Conservation (phyloP, 2,113 vertebrate genomes). For the Clarias macrocephalus region DNA sequence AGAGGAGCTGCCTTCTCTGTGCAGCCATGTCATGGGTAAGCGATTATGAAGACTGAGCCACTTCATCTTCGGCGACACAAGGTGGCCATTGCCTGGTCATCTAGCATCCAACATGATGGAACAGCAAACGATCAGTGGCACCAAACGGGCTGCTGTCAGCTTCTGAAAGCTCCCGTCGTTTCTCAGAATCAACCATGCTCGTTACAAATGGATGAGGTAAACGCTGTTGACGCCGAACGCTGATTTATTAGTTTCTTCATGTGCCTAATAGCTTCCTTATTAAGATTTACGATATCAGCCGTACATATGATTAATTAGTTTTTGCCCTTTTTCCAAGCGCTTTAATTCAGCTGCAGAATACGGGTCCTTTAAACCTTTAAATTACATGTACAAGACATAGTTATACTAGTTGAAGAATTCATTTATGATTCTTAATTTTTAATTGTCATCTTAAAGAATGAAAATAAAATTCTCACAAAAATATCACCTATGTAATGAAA, state of each 20-base stretch:
- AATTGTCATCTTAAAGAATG: neutral
- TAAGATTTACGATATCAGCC: conserved; percentile 55
- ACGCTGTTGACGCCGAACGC: conserved; percentile 44
- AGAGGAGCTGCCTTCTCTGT: conserved; percentile 40
- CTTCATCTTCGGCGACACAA: conserved; percentile 39
- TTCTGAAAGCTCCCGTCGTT: conserved; percentile 44
- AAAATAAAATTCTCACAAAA: neutral
- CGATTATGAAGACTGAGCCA: conserved; percentile 35
- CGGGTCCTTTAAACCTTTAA: neutral
- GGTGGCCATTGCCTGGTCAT: conserved; percentile 38
- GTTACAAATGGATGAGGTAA: conserved; percentile 52
- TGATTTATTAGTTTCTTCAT: conserved; percentile 58
- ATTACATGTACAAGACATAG: neutral
- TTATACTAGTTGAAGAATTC: no score
- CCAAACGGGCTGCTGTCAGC: conserved; percentile 30
- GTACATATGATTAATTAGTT: conserved; percentile 50
- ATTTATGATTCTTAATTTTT: neutral
- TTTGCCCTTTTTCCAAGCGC: conserved; percentile 29
- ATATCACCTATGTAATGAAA: neutral
- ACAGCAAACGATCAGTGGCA: conserved; percentile 47
- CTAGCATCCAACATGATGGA: conserved; percentile 43
- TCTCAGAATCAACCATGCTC: conserved; percentile 40
- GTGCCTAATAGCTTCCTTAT: conserved; percentile 56
- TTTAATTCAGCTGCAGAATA: conserved; percentile 36
- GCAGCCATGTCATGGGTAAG: conserved; percentile 52